phyloP scores from a whole-genome alignment of 1,140 invertebrate species.

The Heliconius congener region DNA sequence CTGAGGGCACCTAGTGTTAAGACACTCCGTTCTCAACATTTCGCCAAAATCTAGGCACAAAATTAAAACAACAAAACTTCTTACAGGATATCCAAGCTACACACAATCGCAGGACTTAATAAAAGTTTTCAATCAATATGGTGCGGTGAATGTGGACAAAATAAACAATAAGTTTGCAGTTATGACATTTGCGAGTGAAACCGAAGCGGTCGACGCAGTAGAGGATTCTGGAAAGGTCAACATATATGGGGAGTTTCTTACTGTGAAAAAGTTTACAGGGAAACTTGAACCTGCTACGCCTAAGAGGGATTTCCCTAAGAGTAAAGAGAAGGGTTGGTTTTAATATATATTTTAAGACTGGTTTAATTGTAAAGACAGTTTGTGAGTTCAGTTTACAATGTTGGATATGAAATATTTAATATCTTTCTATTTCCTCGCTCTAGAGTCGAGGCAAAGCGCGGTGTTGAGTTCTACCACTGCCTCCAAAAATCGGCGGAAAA shows the following conservation, averaged over 20 bases:
- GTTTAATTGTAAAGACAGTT: no score
- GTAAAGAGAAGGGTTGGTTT: conserved; percentile 45
- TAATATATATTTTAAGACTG: neutral
- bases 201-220: conserved; percentile 43
- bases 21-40: no score
- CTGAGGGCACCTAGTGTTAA: no score
- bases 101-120: conserved; percentile 53
- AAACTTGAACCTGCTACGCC: conserved; percentile 10
- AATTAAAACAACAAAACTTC: no score
- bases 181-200: conserved; percentile 37
- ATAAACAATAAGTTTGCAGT: conserved; percentile 42
- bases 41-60: no score
- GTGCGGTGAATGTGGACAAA: conserved; percentile 44
- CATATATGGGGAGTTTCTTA: conserved; percentile 54
- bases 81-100: conserved; percentile 56
- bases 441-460: no score
- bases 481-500: no score
- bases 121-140: conserved; percentile 50
- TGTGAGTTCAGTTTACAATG: no score
- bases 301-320: conserved; percentile 39
- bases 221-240: conserved; percentile 43
- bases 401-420: no score
- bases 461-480: no score
- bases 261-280: conserved; percentile 39
- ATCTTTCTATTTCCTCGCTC: no score